Conservation (phyloP, 2,888 invertebrate genomes). For the Lagria hirta region DNA sequence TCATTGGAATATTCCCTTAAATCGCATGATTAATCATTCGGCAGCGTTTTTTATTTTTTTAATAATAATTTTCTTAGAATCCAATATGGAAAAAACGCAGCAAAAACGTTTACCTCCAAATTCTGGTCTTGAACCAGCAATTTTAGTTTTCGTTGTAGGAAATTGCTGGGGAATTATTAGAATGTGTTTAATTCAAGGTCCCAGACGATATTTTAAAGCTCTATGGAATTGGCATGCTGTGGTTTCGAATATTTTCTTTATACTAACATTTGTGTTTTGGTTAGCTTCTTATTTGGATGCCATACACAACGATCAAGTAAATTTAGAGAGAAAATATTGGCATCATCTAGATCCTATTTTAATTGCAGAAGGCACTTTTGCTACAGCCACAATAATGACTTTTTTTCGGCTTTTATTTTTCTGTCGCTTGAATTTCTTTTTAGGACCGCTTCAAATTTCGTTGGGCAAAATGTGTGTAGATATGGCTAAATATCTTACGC, state of each 20-base stretch:
- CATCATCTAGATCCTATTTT: slow-evolving; percentile 64
- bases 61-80: slow-evolving; percentile 62
- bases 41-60: slow-evolving; percentile 68
- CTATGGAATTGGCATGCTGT: slow-evolving; percentile 67
- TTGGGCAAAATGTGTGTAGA: slow-evolving; percentile 70
- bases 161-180: slow-evolving; percentile 60
- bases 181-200: slow-evolving; percentile 61
- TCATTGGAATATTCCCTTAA: slow-evolving; percentile 66
- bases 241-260: slow-evolving; percentile 61
- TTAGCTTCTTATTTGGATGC: slow-evolving; percentile 60
- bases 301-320: slow-evolving; percentile 51
- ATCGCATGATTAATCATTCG: slow-evolving; percentile 70
- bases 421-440: slow-evolving; percentile 63
- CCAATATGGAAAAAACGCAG: slow-evolving; percentile 60
- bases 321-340: slow-evolving; percentile 67
- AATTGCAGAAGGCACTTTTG: slow-evolving; percentile 67
- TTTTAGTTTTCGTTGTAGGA: slow-evolving; percentile 58
- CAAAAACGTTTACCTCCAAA: slow-evolving; percentile 63
- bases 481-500: slow-evolving; percentile 62
- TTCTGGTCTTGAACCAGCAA: slow-evolving; percentile 57
- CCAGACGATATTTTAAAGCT: slow-evolving; percentile 58
- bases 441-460: slow-evolving; percentile 69
- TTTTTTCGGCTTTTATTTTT: slow-evolving; percentile 65
- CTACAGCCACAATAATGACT: slow-evolving; percentile 67
- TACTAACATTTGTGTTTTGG: slow-evolving; percentile 66